A percentile compares a stretch with the other conserved stretches of the same genome.
phyloP scores from a whole-genome alignment of 2,888 invertebrate species.

The Sthenelais limicola region DNA sequence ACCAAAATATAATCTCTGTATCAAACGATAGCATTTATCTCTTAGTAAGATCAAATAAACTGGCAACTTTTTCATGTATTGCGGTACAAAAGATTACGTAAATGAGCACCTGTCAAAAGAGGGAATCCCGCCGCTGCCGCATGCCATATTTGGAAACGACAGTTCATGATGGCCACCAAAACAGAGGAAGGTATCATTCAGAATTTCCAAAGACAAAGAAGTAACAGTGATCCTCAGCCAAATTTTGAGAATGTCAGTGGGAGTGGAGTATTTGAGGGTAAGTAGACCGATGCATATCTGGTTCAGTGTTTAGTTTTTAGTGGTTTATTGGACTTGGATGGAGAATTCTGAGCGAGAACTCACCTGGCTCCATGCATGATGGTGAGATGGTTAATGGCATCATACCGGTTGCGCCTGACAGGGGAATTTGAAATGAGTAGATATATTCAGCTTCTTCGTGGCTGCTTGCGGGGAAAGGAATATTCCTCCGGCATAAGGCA shows the following conservation, averaged over 20 bases:
- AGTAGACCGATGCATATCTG: conserved; percentile 6
- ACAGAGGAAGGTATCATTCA: conserved; percentile 7
- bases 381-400: not conserved
- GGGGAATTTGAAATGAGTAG: conserved; percentile 36
- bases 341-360: not conserved
- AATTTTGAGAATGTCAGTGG: conserved; percentile 8
- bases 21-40: no score
- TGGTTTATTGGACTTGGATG: not conserved
- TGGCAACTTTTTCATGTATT: no score
- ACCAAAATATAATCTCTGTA: no score
- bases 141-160: conserved; percentile 29
- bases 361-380: conserved; percentile 12
- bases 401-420: conserved; percentile 18
- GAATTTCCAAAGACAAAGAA: conserved; percentile 23
- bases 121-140: not conserved
- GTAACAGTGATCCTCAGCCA: conserved; percentile 21
- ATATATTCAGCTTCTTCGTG: conserved; percentile 1
- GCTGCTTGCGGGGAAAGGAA: not conserved
- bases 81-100: not conserved
- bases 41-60: no score
- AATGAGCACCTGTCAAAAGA: conserved; percentile 23
- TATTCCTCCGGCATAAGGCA: not conserved
- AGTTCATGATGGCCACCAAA: conserved; percentile 24
- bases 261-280: not conserved
- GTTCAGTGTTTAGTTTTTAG: not conserved